These are phyloP conservation scores for Aphidoletes aphidimyza DNA, from an alignment of 2,888 invertebrate genomes.

Conservation along the genomic window DNA sequence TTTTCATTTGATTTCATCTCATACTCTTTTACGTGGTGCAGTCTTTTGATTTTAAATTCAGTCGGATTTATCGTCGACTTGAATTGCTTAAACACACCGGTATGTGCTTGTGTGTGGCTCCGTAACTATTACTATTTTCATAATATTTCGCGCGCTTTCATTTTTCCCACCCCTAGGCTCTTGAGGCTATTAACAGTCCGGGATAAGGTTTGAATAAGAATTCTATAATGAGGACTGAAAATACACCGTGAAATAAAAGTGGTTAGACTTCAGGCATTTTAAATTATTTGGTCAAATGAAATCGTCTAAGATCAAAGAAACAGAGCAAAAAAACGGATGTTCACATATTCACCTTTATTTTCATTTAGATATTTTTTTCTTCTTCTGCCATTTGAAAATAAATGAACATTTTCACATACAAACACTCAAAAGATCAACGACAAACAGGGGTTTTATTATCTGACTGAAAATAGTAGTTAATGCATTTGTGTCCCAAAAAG, in stretches of 20 bases:
- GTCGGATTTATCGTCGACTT: background rate
- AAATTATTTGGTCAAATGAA: no score
- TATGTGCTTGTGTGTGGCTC: background rate
- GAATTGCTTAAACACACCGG: background rate
- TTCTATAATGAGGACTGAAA: background rate
- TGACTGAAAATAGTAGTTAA: no score
- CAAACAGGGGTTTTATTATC: no score
- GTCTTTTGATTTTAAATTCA: background rate
- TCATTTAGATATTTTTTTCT: no score
- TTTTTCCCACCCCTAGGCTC: background rate
- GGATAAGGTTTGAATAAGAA: background rate
- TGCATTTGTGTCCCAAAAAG: no score
- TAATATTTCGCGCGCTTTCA: background rate
- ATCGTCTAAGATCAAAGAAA: no score
- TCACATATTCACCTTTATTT: no score
- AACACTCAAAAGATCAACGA: no score
- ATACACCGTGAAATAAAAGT: background rate
- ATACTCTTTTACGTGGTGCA: background rate
- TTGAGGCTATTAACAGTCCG: background rate
- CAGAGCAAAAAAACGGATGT: no score
- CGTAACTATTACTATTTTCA: background rate
- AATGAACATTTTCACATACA: no score
- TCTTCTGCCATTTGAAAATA: no score
- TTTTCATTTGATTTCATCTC: background rate
- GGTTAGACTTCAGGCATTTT: no score